Base-by-base conservation (phyloP, 2,113 vertebrate species). In the Scartelaos histophorus region DNA sequence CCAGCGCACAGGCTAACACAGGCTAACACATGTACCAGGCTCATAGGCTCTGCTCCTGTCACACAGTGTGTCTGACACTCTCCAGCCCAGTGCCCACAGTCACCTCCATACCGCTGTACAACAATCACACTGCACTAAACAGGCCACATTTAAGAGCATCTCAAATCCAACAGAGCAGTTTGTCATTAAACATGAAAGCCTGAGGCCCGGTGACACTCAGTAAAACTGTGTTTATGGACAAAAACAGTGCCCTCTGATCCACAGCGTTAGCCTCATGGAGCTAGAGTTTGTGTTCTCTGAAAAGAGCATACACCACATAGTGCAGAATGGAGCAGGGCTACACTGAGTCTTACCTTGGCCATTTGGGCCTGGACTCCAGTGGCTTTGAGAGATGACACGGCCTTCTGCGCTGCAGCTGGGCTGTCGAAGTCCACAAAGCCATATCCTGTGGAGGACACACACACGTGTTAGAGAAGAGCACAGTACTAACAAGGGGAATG, bases 391-490 rank as follows among this genome's bases (percentile, higher is more conserved):
- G 97, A 97, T 2, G 95, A 96, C 89, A 98, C 97, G 13, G 97
- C 97, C 93, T 98, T 98, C 93, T 98, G 97, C 76, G 97, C 97
- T 53, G 96, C 97, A 83, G 96, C 95, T 0, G 97, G 97, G 88
- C 96, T 98, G 94, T 98, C 96, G 84, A 98, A 98, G 93, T 98
- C 97, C 92, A 98, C 97, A 93, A 98, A 98, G 85, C 97, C 97
- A 34, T 98, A 98, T 82, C 97, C 97, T 98, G 89, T 47, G 91
- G 90, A 87, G 74, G 66, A 62, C 34, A 53, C 19, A 60, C 58
- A 60, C 54, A 45, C 34, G 70, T 80, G 79, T 87, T 86, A 86
- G 81, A 76, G 74, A 60, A 61, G 74, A 73, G 79, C 82, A 84
- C 79, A 90, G 85, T 85, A 85, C 85, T 86, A 87, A 87, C 88